A percentile compares a stretch with the other conserved stretches of the same genome.
Evolutionary conservation across 2,888 invertebrate genomes (phyloP).

Genomic region (Stenotaenia linearis): DNA sequence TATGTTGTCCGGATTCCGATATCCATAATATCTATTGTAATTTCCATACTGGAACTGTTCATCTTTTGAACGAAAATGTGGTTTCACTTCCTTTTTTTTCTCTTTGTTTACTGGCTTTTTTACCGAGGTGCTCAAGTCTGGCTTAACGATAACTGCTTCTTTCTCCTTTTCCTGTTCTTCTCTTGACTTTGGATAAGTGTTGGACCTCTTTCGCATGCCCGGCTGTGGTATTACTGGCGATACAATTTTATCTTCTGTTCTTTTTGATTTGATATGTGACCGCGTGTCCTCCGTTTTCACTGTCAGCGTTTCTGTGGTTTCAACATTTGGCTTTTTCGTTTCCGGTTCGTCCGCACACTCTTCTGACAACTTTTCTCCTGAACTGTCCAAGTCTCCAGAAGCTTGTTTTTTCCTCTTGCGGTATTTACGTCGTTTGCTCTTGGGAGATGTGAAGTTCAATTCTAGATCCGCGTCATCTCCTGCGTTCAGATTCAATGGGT

Average conservation of each 20-base stretch:
- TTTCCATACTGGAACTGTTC: constrained; percentile 89
- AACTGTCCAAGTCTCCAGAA: constrained; percentile 29
- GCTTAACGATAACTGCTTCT: background rate
- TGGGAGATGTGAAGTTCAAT: constrained; percentile 38
- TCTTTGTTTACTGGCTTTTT: background rate
- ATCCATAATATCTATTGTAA: constrained; percentile 94
- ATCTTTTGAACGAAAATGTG: constrained; percentile 64
- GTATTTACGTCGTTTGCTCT: constrained; percentile 40
- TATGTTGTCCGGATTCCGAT: constrained; percentile 74
- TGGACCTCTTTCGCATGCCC: constrained; percentile 49
- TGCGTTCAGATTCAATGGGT: constrained; percentile 73
- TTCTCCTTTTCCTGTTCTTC: constrained; percentile 30
- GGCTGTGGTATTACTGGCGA: constrained; percentile 88
- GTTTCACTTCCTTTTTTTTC: constrained; percentile 32
- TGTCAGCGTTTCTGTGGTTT: background rate
- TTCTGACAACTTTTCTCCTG: constrained; percentile 12
- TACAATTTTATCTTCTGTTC: constrained; percentile 73
- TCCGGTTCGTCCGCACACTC: background rate
- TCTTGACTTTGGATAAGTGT: constrained; percentile 34
- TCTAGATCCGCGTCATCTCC: constrained; percentile 67
- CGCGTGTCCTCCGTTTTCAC: constrained; percentile 34
- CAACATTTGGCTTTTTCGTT: constrained; percentile 32
- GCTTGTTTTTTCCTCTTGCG: constrained; percentile 40
- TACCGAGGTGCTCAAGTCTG: background rate
- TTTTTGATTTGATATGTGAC: constrained; percentile 28